phyloP scores from a whole-genome alignment of 1,140 invertebrate genomes.

The Sitophilus oryzae region DNA sequence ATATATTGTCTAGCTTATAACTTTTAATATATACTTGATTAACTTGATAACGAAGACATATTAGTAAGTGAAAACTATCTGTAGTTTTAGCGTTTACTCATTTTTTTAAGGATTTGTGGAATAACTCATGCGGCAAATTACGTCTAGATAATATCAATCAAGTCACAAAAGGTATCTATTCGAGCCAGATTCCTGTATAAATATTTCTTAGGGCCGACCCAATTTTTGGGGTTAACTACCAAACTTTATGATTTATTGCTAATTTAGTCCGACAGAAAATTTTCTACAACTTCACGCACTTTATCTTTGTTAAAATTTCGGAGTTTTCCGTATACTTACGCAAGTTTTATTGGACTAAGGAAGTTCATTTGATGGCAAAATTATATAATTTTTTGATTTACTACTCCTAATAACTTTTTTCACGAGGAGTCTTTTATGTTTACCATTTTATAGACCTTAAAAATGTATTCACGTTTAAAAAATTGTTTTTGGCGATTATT shows the following conservation, averaged over 20 bases:
- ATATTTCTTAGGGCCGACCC: conserved; percentile 8
- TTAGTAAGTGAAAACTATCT: too few relatives aligned
- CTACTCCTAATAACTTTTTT: not conserved
- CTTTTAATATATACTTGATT: too few relatives aligned
- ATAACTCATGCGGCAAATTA: too few relatives aligned
- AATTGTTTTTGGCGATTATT: not conserved
- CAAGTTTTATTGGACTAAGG: conserved; percentile 13
- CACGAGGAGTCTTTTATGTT: not conserved
- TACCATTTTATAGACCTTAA: not conserved
- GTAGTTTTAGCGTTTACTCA: too few relatives aligned
- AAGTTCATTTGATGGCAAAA: conserved; percentile 9
- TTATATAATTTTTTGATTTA: conserved; percentile 14
- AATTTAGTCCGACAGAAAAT: conserved; percentile 15
- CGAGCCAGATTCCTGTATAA: conserved; percentile 12
- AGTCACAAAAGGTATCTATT: conserved; percentile 11
- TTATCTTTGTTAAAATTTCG: conserved; percentile 17
- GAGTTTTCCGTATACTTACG: conserved; percentile 12
- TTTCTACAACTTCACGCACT: conserved; percentile 15
- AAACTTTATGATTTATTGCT: conserved; percentile 17
- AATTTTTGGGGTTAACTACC: conserved; percentile 14
- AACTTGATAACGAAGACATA: too few relatives aligned
- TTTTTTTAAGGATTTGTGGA: too few relatives aligned
- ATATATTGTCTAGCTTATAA: too few relatives aligned
- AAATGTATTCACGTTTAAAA: not conserved
- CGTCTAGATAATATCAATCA: too few relatives aligned